phyloP scores from a whole-genome alignment of 2,888 invertebrate genomes.

The Lithophane semibrunnea region DNA sequence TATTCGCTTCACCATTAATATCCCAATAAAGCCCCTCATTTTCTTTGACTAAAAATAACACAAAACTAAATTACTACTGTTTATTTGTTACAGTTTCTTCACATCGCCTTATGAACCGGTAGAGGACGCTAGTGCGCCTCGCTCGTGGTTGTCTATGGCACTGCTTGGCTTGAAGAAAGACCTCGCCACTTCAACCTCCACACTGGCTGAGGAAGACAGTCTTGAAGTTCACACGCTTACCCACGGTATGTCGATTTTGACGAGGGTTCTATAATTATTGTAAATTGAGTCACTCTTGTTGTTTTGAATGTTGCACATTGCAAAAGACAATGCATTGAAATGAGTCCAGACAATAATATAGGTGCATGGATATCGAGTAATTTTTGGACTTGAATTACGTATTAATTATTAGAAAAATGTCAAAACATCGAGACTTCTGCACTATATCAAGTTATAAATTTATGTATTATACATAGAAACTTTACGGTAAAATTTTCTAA shows the following conservation, averaged over 20 bases:
- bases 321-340: not conserved
- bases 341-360: not conserved
- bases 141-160: conserved; percentile 92
- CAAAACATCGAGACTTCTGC: not conserved
- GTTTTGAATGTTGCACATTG: not conserved
- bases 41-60: not conserved
- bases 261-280: not conserved
- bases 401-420: not conserved
- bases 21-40: not conserved
- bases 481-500: not conserved
- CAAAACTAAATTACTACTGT: not conserved
- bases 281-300: not conserved
- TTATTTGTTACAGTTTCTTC: conserved; percentile 81
- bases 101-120: conserved; percentile 88
- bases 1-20: not conserved
- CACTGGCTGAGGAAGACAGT: conserved; percentile 91
- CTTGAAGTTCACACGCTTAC: conserved; percentile 75
- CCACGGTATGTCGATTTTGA: conserved; percentile 74
- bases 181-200: conserved; percentile 89
- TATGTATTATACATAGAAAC: not conserved
- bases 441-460: not conserved
- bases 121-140: conserved; percentile 76
- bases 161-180: conserved; percentile 92
- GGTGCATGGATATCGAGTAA: not conserved
- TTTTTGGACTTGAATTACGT: not conserved